Percentiles rank a stretch among this genome's conserved stretches.
Conservation (phyloP, 2,888 invertebrate genomes). For the Gisinianus flammeolus region DNA sequence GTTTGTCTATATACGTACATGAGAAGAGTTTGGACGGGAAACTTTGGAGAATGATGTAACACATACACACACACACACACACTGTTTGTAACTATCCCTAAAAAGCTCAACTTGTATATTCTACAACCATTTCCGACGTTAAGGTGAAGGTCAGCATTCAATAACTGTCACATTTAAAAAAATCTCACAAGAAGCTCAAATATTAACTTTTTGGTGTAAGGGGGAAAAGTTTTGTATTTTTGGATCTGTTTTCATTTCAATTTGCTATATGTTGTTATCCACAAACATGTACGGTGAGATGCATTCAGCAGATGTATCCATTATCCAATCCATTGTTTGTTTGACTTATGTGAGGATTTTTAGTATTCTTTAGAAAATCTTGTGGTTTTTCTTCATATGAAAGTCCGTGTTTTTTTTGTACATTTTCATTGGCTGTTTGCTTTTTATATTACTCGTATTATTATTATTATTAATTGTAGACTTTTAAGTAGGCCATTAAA, state of each 20-base stretch:
- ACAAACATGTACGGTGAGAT: no score
- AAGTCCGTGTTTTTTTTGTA: no score
- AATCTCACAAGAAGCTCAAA: constrained; percentile 21
- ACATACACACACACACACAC: neutral
- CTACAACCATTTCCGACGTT: constrained; percentile 15
- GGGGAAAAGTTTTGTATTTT: neutral
- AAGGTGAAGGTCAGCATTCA: constrained; percentile 36
- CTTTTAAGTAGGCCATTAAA: no score
- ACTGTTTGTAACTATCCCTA: neutral
- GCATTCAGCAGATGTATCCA: no score
- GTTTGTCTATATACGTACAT: neutral
- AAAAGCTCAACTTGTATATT: constrained; percentile 18
- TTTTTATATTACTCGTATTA: no score
- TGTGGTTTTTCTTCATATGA: no score
- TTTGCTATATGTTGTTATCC: no score
- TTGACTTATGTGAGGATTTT: no score
- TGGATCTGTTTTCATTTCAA: neutral
- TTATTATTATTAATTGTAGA: no score
- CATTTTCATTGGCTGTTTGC: no score
- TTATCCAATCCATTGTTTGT: no score
- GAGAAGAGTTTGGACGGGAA: neutral
- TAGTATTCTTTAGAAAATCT: no score
- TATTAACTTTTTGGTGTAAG: constrained; percentile 13
- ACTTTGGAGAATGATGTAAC: constrained; percentile 15
- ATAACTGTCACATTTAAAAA: constrained; percentile 29